phyloP scores from a whole-genome alignment of 2,113 vertebrate species.

The Phoenicopterus ruber region DNA sequence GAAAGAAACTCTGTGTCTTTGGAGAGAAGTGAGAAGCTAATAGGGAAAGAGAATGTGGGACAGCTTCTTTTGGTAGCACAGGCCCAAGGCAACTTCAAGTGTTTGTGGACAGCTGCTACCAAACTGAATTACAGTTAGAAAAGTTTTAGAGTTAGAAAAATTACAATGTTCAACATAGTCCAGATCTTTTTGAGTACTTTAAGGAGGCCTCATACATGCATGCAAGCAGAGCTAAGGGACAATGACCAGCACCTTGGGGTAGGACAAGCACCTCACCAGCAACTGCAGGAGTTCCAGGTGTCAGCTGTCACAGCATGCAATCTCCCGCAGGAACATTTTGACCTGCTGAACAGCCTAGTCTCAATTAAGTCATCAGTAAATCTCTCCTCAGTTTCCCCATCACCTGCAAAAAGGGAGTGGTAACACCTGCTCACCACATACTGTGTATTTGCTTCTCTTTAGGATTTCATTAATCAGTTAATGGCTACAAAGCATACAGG shows the following conservation, averaged over 20 bases:
- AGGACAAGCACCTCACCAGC: background rate
- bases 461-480: conserved; percentile 49
- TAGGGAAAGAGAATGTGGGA: background rate
- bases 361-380: background rate
- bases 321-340: background rate
- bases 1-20: background rate
- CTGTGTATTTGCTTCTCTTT: background rate
- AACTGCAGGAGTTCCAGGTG: background rate
- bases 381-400: background rate
- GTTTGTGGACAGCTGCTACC: background rate
- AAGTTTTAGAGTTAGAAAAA: background rate
- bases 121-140: background rate
- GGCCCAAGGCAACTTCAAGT: background rate
- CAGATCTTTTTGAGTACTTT: background rate
- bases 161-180: background rate
- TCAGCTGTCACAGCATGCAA: background rate
- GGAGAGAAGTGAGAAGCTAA: background rate
- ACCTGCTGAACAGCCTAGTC: background rate
- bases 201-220: background rate
- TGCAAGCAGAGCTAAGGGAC: background rate
- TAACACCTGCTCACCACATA: conserved; percentile 12
- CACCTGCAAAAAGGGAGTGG: background rate
- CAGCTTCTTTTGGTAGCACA: background rate
- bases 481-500: conserved; percentile 16
- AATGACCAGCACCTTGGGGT: too few relatives aligned